A percentile compares a stretch with the other conserved stretches of the same genome.
Evolutionary conservation across 2,888 invertebrate genomes (phyloP).

Genomic region (Dicranocentrus wangi): DNA sequence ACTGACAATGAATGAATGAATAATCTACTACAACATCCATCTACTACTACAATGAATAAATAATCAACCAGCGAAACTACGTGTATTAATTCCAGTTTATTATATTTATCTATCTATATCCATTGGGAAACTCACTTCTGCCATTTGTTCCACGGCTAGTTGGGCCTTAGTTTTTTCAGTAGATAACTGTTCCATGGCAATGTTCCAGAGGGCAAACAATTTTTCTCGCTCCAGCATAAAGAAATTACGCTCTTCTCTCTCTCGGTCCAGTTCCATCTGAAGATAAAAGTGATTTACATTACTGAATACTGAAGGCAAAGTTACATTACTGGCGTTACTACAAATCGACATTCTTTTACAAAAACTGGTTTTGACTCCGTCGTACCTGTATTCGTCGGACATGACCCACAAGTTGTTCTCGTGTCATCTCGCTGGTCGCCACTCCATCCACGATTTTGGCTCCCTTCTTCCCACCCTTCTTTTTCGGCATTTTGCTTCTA

Average conservation of each 20-base stretch:
- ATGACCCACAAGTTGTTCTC: slow-evolving; percentile 93
- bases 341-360: too few relatives aligned
- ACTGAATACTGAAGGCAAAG: too few relatives aligned
- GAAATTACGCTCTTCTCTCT: slow-evolving; percentile 95
- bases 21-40: not conserved
- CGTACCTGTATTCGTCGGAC: slow-evolving; percentile 85
- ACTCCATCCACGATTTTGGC: slow-evolving; percentile 84
- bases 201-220: slow-evolving; percentile 95
- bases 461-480: slow-evolving; percentile 73
- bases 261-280: slow-evolving; percentile 86
- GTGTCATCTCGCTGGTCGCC: slow-evolving; percentile 91
- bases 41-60: not conserved
- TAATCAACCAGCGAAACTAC: not conserved
- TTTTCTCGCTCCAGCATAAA: slow-evolving; percentile 96
- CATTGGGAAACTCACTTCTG: slow-evolving; percentile 61
- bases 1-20: not conserved
- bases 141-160: slow-evolving; percentile 72
- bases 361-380: not conserved
- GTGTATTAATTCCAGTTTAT: too few relatives aligned
- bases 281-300: not conserved
- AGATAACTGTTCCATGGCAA: slow-evolving; percentile 86
- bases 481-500: slow-evolving; percentile 72
- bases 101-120: too few relatives aligned
- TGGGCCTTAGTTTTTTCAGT: slow-evolving; percentile 84
- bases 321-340: too few relatives aligned